phyloP scores from a whole-genome alignment of 2,113 vertebrate species.

The Nannospalax galili region DNA sequence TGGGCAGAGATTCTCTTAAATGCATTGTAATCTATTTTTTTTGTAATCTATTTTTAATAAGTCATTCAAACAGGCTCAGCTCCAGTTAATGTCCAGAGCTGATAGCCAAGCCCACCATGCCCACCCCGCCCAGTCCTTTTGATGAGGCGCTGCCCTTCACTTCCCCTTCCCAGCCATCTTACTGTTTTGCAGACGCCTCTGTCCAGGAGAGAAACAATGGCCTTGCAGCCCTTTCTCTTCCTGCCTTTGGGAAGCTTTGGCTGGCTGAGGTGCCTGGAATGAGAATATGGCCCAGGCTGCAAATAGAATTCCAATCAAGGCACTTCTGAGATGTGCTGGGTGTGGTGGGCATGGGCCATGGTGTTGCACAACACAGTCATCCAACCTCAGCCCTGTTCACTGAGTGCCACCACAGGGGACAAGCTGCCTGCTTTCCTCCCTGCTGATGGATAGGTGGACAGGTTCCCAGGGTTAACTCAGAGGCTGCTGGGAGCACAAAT shows the following conservation, averaged over 20 bases:
- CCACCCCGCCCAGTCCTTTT: neutral
- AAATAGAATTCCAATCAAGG: neutral
- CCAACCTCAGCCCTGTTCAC: neutral
- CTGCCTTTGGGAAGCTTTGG: neutral
- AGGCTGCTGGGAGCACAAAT: neutral
- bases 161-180: neutral
- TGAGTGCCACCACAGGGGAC: neutral
- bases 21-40: constrained; percentile 60
- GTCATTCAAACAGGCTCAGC: constrained; percentile 5
- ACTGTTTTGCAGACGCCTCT: neutral
- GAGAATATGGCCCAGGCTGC: neutral
- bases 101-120: neutral
- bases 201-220: neutral
- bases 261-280: neutral
- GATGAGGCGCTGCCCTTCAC: neutral
- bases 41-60: constrained; percentile 66
- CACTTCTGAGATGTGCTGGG: neutral
- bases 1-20: constrained; percentile 10
- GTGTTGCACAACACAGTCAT: neutral
- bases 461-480: neutral
- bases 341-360: neutral
- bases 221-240: neutral
- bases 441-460: neutral
- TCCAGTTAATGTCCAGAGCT: constrained; percentile 5
- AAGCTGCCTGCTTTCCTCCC: neutral